Evolutionary conservation across 2,113 vertebrate species (phyloP), one percentile per base, ranked within the genome.

Genomic region (Mohoua ochrocephala): DNA sequence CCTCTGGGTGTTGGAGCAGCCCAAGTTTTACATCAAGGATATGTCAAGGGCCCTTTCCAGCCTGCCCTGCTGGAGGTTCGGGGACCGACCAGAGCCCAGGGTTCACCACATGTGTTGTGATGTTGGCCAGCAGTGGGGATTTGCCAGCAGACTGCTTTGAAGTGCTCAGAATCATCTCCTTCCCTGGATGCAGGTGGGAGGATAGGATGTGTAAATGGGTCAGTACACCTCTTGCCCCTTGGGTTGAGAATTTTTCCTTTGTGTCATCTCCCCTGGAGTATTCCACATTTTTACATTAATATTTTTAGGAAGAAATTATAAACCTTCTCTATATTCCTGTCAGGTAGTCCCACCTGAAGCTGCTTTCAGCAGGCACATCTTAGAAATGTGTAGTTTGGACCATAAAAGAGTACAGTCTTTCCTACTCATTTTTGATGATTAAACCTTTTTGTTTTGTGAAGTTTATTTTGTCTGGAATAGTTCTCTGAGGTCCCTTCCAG

Each of bases 41-140:
- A 5, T 1, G 2, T 20, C 2, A 1, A 35, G 45, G 30, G 13
- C 14, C 5, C 8, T 53, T 39, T 56, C 26, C 15, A 37, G 33
- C n/a, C 31, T 7, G 11, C 45, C 56, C 15, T 57, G 44, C 39
- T 26, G 54, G 54, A 1, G 0, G 19, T 16, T 57, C 0, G 1
- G 7, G 7, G 5, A 10, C 30, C 18, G 7, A 5, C 31, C 9
- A 45, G 42, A 69, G 37, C 37, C 35, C 24, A 31, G 44, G 3
- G 5, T 7, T 74, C 2, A 13, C 56, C 13, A 18, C 6, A 4
- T 1, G 1, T 13, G 71, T 19, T 60, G 4, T 37, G 23, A 39
- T 49, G 39, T 11, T 28, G 15, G 44, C 9, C 8, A 31, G 74
- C 8, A 7, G 45, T 7, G 10, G n/a, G 60, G n/a, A 15, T 41